These are phyloP conservation scores for Paguma larvata DNA, from an alignment of 2,797 vertebrate genomes.

Conservation along the genomic window DNA sequence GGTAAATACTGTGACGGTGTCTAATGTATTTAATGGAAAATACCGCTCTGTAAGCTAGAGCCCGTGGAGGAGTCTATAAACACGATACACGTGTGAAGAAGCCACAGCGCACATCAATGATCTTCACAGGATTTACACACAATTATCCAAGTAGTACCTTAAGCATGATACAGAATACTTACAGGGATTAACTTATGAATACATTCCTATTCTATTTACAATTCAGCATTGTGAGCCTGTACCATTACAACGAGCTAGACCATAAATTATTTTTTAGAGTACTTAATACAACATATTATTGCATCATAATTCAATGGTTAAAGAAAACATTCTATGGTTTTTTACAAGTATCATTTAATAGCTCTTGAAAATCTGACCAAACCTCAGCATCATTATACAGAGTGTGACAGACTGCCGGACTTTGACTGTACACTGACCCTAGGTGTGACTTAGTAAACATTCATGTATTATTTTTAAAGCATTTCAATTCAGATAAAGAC, in stretches of 20 bases:
- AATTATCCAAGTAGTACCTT: neutral
- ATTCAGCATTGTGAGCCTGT: neutral
- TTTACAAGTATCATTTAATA: neutral
- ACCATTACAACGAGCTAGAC: neutral
- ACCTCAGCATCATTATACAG: neutral
- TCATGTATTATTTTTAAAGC: slow-evolving; percentile 18
- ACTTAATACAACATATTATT: neutral
- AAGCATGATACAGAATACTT: neutral
- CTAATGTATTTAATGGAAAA: neutral
- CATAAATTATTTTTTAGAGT: neutral
- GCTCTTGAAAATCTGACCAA: neutral
- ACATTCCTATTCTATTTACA: neutral
- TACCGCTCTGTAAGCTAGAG: neutral
- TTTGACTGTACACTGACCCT: neutral
- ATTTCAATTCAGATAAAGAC: neutral
- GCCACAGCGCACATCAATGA: neutral
- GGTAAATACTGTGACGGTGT: neutral
- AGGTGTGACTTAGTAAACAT: neutral
- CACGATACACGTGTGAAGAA: neutral
- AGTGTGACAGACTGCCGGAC: neutral
- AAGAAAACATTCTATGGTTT: neutral
- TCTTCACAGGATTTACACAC: neutral
- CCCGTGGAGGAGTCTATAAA: neutral
- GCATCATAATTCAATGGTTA: neutral
- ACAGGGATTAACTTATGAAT: neutral